Base-by-base conservation (phyloP, 2,888 invertebrate genomes). In the Rhorus exstirpatorius region DNA sequence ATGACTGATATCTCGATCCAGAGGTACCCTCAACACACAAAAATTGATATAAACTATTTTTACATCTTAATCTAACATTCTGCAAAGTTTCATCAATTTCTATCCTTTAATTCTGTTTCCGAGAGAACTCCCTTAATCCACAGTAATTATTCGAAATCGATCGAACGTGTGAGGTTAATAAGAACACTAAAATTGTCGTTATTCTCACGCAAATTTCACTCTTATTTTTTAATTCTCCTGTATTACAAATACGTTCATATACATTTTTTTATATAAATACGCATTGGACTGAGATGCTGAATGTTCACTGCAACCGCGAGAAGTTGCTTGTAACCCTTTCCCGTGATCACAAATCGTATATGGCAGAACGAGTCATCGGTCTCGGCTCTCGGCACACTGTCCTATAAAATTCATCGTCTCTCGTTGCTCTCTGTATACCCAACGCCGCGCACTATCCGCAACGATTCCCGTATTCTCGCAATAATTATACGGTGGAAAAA, bases 281-380 rank as follows among this genome's bases (percentile, higher is more conserved):
- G 14, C 31, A 3, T 7, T 14, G 17, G 26, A 3, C 6, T 24
- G 58, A 41, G 38, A 44, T 46, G 58, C 19, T 67, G 72, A 19
- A 49, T 65, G 35, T 68, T 51, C 21, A 68, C 26, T 7, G 49
- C 44, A 51, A 46, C 51, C n/a, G 17, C n/a, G 17, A 53, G 49
- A 49, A 24, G 21, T 4, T 68, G 63, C 68, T 68, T 70, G 81
- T 82, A 81, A 72, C 84, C 79, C 82, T 60, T n/a, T 79, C n/a
- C 55, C 26, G 24, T 55, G 65, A 72, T 83, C 84, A 84, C 83
- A 85, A 84, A 85, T 86, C 85, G 80, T 86, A 86, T 85, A 86
- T 84, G 84, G 85, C 71, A 51, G 68, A 46, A 61, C 84, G 86
- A 84, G 84, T 86, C 83, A 85, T 86, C 83, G 77, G 65, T 76